Conservation (phyloP, 2,797 vertebrate species). For the Toxotes lorentzi region DNA sequence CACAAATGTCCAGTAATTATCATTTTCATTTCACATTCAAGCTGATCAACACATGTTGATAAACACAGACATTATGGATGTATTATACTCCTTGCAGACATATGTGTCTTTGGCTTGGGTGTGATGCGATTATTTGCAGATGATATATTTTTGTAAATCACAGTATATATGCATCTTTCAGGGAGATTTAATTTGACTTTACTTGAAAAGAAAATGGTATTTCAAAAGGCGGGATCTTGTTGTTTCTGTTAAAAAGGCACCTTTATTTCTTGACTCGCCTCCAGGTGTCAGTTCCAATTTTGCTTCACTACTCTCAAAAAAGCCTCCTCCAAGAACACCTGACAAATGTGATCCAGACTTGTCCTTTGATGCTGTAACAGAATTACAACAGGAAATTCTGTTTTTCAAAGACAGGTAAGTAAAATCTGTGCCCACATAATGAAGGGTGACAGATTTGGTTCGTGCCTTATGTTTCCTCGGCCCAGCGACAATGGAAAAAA, state of each 20-base stretch:
- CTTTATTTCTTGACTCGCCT: slow-evolving; percentile 22
- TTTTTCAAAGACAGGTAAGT: slow-evolving; percentile 92
- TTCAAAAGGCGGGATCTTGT: not conserved
- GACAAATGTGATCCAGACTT: slow-evolving; percentile 89
- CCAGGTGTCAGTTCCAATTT: slow-evolving; percentile 66
- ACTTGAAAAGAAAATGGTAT: not conserved
- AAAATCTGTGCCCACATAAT: not conserved
- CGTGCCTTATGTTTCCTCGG: not conserved
- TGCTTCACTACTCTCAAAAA: slow-evolving; percentile 68
- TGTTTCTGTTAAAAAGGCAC: not conserved
- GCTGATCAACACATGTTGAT: too few relatives aligned
- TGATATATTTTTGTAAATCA: not conserved
- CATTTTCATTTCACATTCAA: too few relatives aligned
- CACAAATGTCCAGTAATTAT: not conserved
- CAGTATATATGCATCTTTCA: not conserved
- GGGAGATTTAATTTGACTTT: not conserved
- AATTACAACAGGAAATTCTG: slow-evolving; percentile 89
- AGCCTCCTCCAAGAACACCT: slow-evolving; percentile 90
- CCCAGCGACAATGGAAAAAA: not conserved
- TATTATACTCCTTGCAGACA: not conserved
- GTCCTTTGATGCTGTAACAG: slow-evolving; percentile 89
- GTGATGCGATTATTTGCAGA: not conserved
- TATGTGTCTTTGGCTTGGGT: not conserved
- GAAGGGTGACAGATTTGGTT: not conserved
- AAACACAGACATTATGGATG: too few relatives aligned